A percentile compares a stretch with the other conserved stretches of the same genome.
These are phyloP conservation scores for Tachina lurida DNA, from an alignment of 2,888 invertebrate genomes.

Conservation along the genomic window DNA sequence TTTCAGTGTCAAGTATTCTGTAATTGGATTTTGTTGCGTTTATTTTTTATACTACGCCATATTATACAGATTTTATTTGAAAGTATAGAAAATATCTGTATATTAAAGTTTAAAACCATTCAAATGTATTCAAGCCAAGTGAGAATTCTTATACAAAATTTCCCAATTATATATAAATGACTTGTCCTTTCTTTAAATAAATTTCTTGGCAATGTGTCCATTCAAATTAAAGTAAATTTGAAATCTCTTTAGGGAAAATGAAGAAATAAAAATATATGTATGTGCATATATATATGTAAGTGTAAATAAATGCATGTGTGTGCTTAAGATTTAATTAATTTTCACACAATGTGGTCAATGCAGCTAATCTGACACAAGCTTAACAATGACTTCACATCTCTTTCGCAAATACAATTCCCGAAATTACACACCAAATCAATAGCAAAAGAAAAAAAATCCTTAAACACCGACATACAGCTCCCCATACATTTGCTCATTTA, in stretches of 20 bases:
- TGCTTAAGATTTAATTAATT: conserved; percentile 69
- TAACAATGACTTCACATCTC: conserved; percentile 41
- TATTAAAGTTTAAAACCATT: neutral
- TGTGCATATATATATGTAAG: neutral
- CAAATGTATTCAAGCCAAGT: neutral
- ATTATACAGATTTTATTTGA: neutral
- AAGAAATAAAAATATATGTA: neutral
- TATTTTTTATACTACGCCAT: neutral
- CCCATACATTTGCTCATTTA: conserved; percentile 36
- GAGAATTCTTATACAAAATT: neutral
- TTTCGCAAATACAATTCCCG: conserved; percentile 30
- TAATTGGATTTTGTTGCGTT: conserved; percentile 66
- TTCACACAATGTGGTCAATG: conserved; percentile 69
- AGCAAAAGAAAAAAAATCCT: conserved; percentile 42
- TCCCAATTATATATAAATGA: neutral
- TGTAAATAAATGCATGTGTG: conserved; percentile 8
- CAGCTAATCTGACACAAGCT: conserved; percentile 66
- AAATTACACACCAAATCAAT: conserved; percentile 65
- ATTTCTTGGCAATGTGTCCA: conserved; percentile 11
- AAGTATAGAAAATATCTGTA: neutral
- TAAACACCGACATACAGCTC: conserved; percentile 31
- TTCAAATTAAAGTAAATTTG: conserved; percentile 26
- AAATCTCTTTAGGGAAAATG: conserved; percentile 8
- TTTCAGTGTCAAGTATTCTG: conserved; percentile 66
- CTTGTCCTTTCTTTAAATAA: neutral